Evolutionary conservation across 2,797 vertebrate genomes (phyloP).

Genomic region (Falco berigora): DNA sequence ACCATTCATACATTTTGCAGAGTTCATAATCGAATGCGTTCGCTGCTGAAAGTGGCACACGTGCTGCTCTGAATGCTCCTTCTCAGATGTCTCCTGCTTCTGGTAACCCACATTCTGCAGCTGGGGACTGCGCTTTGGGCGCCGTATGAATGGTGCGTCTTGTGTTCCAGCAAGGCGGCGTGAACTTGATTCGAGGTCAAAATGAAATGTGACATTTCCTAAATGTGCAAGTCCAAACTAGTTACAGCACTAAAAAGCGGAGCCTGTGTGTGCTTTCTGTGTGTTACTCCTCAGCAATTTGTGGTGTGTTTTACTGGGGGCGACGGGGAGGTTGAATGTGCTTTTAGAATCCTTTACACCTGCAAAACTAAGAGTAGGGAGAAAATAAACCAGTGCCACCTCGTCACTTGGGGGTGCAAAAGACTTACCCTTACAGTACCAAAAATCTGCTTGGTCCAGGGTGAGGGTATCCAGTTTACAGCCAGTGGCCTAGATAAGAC

Average conservation of each 20-base stretch:
- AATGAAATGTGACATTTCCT: conserved; percentile 50
- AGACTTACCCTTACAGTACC: neutral
- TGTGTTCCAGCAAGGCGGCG: neutral
- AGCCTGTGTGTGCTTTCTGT: neutral
- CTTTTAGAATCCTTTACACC: neutral
- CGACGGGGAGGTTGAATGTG: neutral
- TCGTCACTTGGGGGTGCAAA: neutral
- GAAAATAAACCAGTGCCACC: neutral
- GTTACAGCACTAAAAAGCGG: neutral
- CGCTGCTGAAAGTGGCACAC: neutral
- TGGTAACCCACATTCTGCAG: conserved; percentile 57
- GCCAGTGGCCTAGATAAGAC: neutral
- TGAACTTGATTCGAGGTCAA: conserved; percentile 40
- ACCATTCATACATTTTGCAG: conserved; percentile 1
- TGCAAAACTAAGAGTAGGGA: neutral
- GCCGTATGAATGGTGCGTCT: neutral
- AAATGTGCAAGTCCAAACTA: neutral
- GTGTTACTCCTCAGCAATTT: neutral
- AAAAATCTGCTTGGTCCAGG: neutral
- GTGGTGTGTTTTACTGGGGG: accelerated
- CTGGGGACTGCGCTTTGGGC: neutral
- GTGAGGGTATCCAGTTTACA: neutral
- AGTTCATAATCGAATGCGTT: neutral
- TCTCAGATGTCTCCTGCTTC: conserved; percentile 52
- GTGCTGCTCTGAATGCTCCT: conserved; percentile 56